A percentile compares a stretch with the other conserved stretches of the same genome.
phyloP scores from a whole-genome alignment of 2,797 vertebrate genomes.

The Hozukius guyotensis region DNA sequence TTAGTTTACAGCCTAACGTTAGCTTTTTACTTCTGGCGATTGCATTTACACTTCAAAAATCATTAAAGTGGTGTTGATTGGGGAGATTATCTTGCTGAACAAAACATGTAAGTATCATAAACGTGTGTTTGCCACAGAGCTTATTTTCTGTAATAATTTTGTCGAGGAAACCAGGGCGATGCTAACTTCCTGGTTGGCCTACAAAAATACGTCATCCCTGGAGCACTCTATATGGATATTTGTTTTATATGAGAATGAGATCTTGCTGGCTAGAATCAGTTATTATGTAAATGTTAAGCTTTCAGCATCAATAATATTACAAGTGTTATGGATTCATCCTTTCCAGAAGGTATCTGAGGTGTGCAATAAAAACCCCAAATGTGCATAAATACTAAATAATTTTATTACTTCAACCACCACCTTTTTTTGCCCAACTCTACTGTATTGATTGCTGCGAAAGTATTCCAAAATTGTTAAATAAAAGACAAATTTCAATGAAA shows the following conservation, averaged over 20 bases:
- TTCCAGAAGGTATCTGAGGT: background rate
- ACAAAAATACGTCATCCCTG: too few species aligned
- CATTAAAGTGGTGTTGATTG: too few species aligned
- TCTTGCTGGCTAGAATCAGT: background rate
- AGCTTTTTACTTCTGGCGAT: too few species aligned
- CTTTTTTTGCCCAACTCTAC: background rate
- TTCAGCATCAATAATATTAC: background rate
- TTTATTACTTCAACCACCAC: background rate
- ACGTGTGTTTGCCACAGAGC: too few species aligned
- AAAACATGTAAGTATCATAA: too few species aligned
- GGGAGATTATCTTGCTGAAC: too few species aligned
- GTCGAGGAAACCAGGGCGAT: rapidly evolving
- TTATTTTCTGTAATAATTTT: too few species aligned
- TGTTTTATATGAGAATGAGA: background rate
- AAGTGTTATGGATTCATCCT: background rate
- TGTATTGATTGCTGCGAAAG: background rate
- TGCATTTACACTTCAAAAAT: too few species aligned
- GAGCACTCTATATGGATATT: rapidly evolving
- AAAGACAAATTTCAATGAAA: background rate
- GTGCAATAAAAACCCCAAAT: background rate
- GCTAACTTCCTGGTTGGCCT: too few species aligned
- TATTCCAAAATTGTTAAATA: background rate
- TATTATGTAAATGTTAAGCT: background rate
- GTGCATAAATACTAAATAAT: background rate
- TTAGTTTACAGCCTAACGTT: too few species aligned